These are phyloP conservation scores for Caerostris extrusa DNA, from an alignment of 1,140 invertebrate species.

Conservation along the genomic window DNA sequence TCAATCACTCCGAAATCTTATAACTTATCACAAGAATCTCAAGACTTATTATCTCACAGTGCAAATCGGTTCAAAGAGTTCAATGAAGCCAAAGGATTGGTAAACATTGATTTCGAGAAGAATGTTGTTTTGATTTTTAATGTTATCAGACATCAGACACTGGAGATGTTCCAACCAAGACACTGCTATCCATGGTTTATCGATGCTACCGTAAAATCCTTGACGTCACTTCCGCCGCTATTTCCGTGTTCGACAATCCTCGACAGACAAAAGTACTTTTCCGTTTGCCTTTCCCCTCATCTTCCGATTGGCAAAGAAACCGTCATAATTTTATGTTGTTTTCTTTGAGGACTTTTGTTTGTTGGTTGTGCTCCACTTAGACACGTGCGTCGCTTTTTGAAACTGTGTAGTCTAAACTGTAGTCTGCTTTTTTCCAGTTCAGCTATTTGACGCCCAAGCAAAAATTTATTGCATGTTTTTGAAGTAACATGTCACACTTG, in stretches of 20 bases:
- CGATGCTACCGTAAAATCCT: neutral
- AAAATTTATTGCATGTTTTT: no score
- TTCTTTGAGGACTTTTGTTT: neutral
- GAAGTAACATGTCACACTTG: no score
- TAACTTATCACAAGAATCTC: neutral
- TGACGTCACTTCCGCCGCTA: constrained; percentile 4
- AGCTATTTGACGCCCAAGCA: no score
- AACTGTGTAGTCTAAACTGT: no score
- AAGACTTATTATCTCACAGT: neutral
- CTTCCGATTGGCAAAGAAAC: neutral
- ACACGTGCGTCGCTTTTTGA: no score
- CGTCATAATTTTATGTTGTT: neutral
- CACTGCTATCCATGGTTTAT: neutral
- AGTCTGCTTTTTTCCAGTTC: no score
- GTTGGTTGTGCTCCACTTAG: neutral
- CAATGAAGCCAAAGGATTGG: neutral
- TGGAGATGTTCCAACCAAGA: constrained; percentile 30
- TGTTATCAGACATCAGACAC: constrained; percentile 14
- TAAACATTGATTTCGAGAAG: constrained; percentile 28
- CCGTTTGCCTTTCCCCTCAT: neutral
- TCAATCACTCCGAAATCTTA: neutral
- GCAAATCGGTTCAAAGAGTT: neutral
- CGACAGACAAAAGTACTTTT: constrained; percentile 11
- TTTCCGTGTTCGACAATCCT: constrained; percentile 17
- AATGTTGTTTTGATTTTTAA: constrained; percentile 3